Conservation (phyloP, 2,113 vertebrate genomes). For the Cercocebus atys region DNA sequence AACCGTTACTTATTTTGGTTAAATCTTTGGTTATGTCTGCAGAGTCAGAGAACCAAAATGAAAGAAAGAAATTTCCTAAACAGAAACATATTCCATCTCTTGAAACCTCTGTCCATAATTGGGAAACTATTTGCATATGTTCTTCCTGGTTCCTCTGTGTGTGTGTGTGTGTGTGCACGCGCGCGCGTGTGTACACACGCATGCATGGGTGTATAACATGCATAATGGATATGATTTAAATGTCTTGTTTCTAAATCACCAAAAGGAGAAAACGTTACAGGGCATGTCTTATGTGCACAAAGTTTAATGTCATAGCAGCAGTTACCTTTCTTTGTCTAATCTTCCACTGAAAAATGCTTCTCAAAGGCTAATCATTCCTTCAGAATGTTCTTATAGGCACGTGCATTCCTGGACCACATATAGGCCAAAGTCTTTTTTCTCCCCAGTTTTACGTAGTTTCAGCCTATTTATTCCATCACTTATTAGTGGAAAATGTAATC, state of each 20-base stretch:
- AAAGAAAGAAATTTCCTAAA: slow-evolving; percentile 53
- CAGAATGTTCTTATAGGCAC: not conserved
- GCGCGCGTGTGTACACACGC: fast-evolving
- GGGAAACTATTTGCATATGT: slow-evolving; percentile 63
- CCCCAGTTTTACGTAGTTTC: slow-evolving; percentile 1
- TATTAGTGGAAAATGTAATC: slow-evolving; percentile 49
- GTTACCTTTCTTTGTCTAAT: not conserved
- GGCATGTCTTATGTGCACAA: not conserved
- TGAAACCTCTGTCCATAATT: slow-evolving; percentile 46
- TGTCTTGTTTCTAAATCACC: slow-evolving; percentile 61
- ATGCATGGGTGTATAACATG: slow-evolving; percentile 36
- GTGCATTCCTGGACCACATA: not conserved
- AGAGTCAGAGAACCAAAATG: not conserved
- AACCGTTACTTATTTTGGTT: slow-evolving; percentile 19
- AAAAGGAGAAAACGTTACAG: slow-evolving; percentile 33
- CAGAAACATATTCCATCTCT: slow-evolving; percentile 68
- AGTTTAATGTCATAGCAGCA: slow-evolving; percentile 20
- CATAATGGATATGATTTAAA: slow-evolving; percentile 71
- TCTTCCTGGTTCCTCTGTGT: slow-evolving; percentile 52
- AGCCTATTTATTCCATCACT: slow-evolving; percentile 29
- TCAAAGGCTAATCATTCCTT: not conserved
- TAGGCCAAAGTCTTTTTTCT: not conserved
- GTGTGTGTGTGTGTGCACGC: not conserved
- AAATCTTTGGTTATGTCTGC: slow-evolving; percentile 56
- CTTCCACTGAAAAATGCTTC: not conserved